phyloP scores from a whole-genome alignment of 23 tunicate genomes.

The Diplosoma virens region DNA sequence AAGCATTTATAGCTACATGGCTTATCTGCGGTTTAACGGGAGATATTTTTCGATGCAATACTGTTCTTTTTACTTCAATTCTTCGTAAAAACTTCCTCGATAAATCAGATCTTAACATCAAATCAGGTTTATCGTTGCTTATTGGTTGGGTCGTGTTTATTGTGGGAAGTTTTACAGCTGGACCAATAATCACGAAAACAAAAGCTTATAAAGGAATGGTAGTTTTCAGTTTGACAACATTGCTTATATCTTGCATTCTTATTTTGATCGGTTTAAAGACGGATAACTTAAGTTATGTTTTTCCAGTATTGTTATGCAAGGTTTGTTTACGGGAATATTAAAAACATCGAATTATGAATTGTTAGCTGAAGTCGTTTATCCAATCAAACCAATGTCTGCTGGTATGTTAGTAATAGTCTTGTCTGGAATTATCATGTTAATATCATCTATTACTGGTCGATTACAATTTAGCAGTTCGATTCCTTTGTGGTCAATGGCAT shows the following conservation, averaged over 20 bases:
- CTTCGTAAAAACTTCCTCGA: no score
- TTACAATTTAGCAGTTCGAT: no score
- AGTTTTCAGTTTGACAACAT: neutral
- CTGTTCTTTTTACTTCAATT: no score
- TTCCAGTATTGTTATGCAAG: conserved; percentile 34
- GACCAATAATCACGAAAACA: conserved; percentile 45
- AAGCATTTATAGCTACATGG: no score
- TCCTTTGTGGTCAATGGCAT: no score
- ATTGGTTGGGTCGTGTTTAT: conserved; percentile 57
- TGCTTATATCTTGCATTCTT: conserved; percentile 33
- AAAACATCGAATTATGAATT: conserved; percentile 54
- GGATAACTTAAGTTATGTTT: conserved; percentile 12
- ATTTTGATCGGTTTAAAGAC: conserved; percentile 25
- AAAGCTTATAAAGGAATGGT: conserved; percentile 40
- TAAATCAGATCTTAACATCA: no score
- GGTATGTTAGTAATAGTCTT: conserved; percentile 42
- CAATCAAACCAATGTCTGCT: conserved; percentile 48
- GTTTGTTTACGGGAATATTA: conserved; percentile 44
- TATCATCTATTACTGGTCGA: no score
- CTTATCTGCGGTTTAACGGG: no score
- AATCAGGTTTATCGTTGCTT: conserved; percentile 36
- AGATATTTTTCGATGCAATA: no score
- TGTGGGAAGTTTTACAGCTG: conserved; percentile 53
- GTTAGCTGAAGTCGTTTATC: conserved; percentile 61
- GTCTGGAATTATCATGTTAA: no score